Conservation (phyloP, 2,888 invertebrate genomes). For the Latrodectus elegans region DNA sequence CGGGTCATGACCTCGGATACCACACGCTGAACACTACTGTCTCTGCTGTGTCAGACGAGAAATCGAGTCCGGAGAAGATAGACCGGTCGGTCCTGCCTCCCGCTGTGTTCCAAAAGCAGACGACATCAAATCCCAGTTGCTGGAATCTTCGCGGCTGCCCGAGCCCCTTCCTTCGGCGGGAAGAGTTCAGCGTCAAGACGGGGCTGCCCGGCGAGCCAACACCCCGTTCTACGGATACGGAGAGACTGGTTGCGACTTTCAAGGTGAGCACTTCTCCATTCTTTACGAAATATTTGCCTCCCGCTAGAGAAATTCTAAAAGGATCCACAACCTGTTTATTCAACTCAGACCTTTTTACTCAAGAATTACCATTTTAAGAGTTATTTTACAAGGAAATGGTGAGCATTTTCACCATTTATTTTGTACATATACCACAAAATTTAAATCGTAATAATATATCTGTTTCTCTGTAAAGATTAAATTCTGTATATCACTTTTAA, state of each 20-base stretch:
- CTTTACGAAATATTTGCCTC: not conserved
- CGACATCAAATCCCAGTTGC: not conserved
- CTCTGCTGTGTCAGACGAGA: conserved; percentile 64
- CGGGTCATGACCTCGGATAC: conserved; percentile 87
- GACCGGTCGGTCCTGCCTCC: conserved; percentile 25
- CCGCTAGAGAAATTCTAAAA: not conserved
- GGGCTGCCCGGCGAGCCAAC: conserved; percentile 13
- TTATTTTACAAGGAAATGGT: no score
- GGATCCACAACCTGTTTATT: not conserved
- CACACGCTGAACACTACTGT: conserved; percentile 80
- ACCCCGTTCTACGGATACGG: conserved; percentile 42
- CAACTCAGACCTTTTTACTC: no score
- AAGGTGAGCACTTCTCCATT: conserved; percentile 36
- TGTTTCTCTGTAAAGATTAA: no score
- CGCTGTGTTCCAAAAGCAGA: conserved; percentile 21
- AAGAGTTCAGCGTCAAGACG: conserved; percentile 17
- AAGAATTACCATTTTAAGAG: no score
- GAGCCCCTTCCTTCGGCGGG: conserved; percentile 19
- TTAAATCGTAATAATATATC: no score
- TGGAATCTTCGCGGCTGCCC: conserved; percentile 1
- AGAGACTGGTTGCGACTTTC: conserved; percentile 58
- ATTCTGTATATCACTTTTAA: no score
- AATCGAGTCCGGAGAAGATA: conserved; percentile 6
- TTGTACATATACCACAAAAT: no score
- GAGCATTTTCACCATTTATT: no score